These are phyloP conservation scores for Cheilosia vernalis DNA, from an alignment of 2,888 invertebrate genomes.

Conservation along the genomic window DNA sequence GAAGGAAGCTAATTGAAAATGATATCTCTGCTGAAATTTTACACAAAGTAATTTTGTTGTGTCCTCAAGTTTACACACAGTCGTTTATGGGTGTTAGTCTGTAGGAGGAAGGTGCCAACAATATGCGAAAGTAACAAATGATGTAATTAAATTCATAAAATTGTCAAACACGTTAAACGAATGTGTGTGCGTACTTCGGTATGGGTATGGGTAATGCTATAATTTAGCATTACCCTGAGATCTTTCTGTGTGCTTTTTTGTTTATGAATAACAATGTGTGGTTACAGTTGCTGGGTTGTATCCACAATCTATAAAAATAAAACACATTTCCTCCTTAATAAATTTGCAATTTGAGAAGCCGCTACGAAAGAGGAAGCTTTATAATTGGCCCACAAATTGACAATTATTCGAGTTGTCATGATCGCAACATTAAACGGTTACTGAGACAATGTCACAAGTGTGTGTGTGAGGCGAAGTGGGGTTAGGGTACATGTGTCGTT, in stretches of 20 bases:
- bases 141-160: conserved; percentile 68
- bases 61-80: conserved; percentile 33
- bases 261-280: conserved; percentile 21
- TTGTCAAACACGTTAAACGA: conserved; percentile 59
- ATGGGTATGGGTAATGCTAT: conserved; percentile 7
- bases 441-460: too few relatives aligned
- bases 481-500: too few relatives aligned
- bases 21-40: conserved; percentile 58
- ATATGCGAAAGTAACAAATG: conserved; percentile 36
- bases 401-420: conserved; percentile 8
- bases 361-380: conserved; percentile 8
- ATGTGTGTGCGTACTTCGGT: conserved; percentile 27
- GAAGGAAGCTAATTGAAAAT: conserved; percentile 73
- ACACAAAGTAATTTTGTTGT: conserved; percentile 55
- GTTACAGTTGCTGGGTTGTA: background rate
- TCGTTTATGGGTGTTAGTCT: conserved; percentile 1
- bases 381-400: conserved; percentile 37
- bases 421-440: background rate
- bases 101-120: background rate
- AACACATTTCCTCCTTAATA: conserved; percentile 1
- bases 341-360: conserved; percentile 11
- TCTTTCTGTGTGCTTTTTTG: background rate
- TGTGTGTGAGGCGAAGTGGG: too few relatives aligned
- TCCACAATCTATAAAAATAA: background rate
- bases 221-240: conserved; percentile 10